Conservation (phyloP, 1,140 invertebrate genomes). For the Oncopodura yosiiana region DNA sequence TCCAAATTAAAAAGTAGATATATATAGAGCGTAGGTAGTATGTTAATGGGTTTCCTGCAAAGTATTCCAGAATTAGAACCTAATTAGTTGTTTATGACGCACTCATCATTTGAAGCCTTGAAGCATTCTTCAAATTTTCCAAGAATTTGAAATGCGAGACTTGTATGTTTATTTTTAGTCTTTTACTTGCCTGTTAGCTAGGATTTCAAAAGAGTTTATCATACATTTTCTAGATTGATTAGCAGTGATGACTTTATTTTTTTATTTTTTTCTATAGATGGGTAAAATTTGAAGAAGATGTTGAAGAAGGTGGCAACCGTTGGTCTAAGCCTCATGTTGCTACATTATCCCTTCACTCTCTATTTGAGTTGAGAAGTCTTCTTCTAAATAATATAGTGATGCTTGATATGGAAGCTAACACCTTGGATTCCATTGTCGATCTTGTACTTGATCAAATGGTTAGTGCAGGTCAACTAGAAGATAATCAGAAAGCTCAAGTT, state of each 20-base stretch:
- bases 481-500: slow-evolving; percentile 66
- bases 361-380: slow-evolving; percentile 78
- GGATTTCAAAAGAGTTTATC: not conserved
- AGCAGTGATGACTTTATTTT: too few relatives aligned
- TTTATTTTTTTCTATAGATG: slow-evolving; percentile 55
- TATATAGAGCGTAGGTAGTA: too few relatives aligned
- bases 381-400: slow-evolving; percentile 82
- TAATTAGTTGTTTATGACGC: too few relatives aligned
- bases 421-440: slow-evolving; percentile 78
- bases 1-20: not conserved
- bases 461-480: slow-evolving; percentile 60
- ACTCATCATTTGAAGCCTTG: too few relatives aligned
- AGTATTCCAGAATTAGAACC: not conserved
- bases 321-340: slow-evolving; percentile 94
- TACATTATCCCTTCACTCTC: slow-evolving; percentile 76
- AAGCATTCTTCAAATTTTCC: too few relatives aligned
- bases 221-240: not conserved
- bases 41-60: too few relatives aligned
- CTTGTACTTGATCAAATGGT: slow-evolving; percentile 86
- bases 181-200: too few relatives aligned
- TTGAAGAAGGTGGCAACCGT: slow-evolving; percentile 84
- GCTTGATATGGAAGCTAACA: slow-evolving; percentile 77
- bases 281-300: slow-evolving; percentile 93
- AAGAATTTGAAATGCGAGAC: too few relatives aligned
- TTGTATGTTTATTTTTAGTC: too few relatives aligned